Evolutionary conservation across 2,888 invertebrate species (phyloP), one percentile per base, ranked within the genome.

Genomic region (Panopea generosa): DNA sequence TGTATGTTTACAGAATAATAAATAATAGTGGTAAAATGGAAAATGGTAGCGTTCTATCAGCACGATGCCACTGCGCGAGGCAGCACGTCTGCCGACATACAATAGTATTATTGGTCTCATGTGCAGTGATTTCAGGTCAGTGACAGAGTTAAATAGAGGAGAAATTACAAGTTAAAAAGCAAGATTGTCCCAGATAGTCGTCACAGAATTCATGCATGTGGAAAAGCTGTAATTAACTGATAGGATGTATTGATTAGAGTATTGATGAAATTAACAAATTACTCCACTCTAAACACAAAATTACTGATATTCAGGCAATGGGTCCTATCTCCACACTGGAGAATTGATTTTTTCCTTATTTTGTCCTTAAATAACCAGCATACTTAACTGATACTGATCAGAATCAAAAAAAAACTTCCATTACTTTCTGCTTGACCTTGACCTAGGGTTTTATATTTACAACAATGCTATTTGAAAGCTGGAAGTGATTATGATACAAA

Each of bases 241-340:
- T 71, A 71, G 67, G 47, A 47, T 52, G 29, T 76, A 80, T 80
- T 73, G 80, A 80, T 80, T 59, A 40, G 70, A 38, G 62, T 76
- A 73, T 75, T 69, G 80, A 72, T 70, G 80, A 80, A 76, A 80
- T 80, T 76, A 80, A 76, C 80, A 80, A 80, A 80, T 80, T 80
- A 80, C 76, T 73, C 69, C 62, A 68, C 71, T 56, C 71, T 72
- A 69, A 65, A 69, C 45, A 57, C 63, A 69, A 77, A 68, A 72
- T 60, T 55, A 61, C 77, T 60, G 55, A 67, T 68, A 72, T 77
- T 72, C 69, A 69, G 77, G 60, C 68, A 60, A 71, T 33, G 63
- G 18, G 26, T 40, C 49, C 66, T 26, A 67, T 62, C 70, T 76
- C 63, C 53, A 38, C 55, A 14, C 47, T 18, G 47, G 63, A 38